Base-by-base conservation (phyloP, 2,113 vertebrate genomes). In the Onychorhynchus coronatus region DNA sequence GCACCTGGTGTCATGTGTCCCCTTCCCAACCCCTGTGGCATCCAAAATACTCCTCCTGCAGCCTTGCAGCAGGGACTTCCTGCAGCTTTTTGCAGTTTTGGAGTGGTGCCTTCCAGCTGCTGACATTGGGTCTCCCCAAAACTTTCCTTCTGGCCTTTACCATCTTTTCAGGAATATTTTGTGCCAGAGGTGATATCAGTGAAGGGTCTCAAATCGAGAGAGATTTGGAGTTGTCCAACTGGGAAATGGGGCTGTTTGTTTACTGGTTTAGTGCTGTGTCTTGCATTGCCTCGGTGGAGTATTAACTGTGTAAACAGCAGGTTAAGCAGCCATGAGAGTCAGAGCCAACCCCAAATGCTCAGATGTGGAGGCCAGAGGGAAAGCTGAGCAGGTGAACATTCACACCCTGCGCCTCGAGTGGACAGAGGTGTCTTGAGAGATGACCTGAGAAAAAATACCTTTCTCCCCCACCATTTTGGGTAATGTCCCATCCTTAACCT, bases 1-100 rank as follows among this genome's bases (percentile, higher is more conserved):
- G 47, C 20, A 50, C 55, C 37, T 1, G 0, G 5, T 55, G 49
- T 44, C 0, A 0, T 8, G 11, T n/a, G 15, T 44, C 47, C 35
- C 23, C 16, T 56, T 50, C 33, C 49, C 68, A 82, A 24, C 33
- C 49, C 14, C 49, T n/a, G 33, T 7, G 47, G 24, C 47, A 62
- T 31, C 62, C 55, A 46, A 31, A 63, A 44, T 15, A 25, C 4
- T 77, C 28, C 21, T 65, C 21, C 61, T 44, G 52, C 59, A 59
- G 37, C 58, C 28, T 47, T 35, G 46, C n/a, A 42, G 75, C 61
- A 55, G 62, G 30, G 35, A 68, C 76, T 14, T 63, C 14, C 19
- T 4, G 4, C 42, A 70, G 63, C 55, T 76, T 2, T 0, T 31
- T 72, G 56, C 39, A 18, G 33, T 59, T 92, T 41, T 52, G 28